Percentiles rank a stretch among this genome's conserved stretches.
Conservation (phyloP, 2,888 invertebrate genomes). For the Agelastica alni region DNA sequence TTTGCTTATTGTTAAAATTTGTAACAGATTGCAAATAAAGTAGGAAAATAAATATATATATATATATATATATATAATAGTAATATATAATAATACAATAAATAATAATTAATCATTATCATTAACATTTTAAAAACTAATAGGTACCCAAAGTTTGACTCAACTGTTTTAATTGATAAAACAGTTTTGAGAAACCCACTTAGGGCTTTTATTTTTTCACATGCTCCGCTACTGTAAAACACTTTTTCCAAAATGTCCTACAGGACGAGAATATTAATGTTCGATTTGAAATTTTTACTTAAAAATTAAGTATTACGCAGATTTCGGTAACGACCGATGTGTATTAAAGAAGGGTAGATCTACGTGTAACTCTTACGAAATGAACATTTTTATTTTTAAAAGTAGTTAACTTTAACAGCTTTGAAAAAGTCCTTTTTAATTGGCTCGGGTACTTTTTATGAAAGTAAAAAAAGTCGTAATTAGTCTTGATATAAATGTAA, state of each 20-base stretch:
- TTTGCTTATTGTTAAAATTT: too few species aligned
- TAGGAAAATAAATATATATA: too few species aligned
- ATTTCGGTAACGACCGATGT: slow-evolving; percentile 21
- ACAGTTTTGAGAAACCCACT: too few species aligned
- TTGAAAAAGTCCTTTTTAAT: not conserved
- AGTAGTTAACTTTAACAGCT: slow-evolving; percentile 4
- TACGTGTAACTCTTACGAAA: slow-evolving; percentile 15
- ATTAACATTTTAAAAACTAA: too few species aligned
- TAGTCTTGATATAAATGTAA: not conserved
- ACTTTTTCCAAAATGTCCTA: slow-evolving; percentile 16
- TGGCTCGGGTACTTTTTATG: not conserved
- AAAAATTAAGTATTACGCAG: slow-evolving; percentile 21
- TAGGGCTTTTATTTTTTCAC: not conserved
- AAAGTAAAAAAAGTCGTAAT: not conserved
- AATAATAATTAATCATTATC: too few species aligned
- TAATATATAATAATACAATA: too few species aligned
- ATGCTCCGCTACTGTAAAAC: not conserved
- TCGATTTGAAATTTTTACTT: slow-evolving; percentile 22
- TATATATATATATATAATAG: too few species aligned
- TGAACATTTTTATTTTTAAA: slow-evolving; percentile 16
- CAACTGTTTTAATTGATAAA: too few species aligned
- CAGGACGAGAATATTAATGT: slow-evolving; percentile 26
- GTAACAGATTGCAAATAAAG: too few species aligned
- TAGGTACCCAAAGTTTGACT: too few species aligned
- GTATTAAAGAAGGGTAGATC: slow-evolving; percentile 8